phyloP scores from a whole-genome alignment of 1,140 invertebrate genomes.

The Calephelis virginiensis region DNA sequence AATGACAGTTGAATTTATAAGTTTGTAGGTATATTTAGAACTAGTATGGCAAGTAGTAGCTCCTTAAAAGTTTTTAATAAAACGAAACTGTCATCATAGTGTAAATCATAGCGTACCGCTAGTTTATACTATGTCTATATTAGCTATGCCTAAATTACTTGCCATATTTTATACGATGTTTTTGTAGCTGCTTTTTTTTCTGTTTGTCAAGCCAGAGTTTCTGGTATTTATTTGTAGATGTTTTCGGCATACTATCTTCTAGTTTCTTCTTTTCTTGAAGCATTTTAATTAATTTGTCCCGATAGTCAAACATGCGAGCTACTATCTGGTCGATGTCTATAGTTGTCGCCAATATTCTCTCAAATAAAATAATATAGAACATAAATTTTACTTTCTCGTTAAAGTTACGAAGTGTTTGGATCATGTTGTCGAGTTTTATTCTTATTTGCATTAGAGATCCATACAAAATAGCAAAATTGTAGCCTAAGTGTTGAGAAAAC shows the following conservation, averaged over 20 bases:
- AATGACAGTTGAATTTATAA: no score
- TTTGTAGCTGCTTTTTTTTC: background rate
- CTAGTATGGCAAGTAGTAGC: no score
- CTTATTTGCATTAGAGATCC: slow-evolving; percentile 38
- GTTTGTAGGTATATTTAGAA: no score
- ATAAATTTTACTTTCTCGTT: slow-evolving; percentile 27
- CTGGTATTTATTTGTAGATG: background rate
- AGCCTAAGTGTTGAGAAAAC: slow-evolving; percentile 24
- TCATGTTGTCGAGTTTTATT: slow-evolving; percentile 41
- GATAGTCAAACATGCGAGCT: slow-evolving; percentile 32
- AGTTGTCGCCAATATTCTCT: slow-evolving; percentile 35
- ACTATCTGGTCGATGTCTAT: slow-evolving; percentile 34
- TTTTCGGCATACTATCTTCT: background rate
- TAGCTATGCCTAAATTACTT: no score
- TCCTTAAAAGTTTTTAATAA: no score
- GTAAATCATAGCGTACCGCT: no score
- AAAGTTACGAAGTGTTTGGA: slow-evolving; percentile 30
- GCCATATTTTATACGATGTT: no score
- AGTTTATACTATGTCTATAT: no score
- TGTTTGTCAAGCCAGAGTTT: background rate
- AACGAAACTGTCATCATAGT: no score
- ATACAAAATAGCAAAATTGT: slow-evolving; percentile 38
- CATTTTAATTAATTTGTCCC: slow-evolving; percentile 1
- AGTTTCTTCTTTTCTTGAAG: background rate
- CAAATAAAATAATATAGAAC: slow-evolving; percentile 40